Percentiles rank a stretch among this genome's conserved stretches.
phyloP scores from a whole-genome alignment of 2,888 invertebrate species.

The Hyposoter didymator region DNA sequence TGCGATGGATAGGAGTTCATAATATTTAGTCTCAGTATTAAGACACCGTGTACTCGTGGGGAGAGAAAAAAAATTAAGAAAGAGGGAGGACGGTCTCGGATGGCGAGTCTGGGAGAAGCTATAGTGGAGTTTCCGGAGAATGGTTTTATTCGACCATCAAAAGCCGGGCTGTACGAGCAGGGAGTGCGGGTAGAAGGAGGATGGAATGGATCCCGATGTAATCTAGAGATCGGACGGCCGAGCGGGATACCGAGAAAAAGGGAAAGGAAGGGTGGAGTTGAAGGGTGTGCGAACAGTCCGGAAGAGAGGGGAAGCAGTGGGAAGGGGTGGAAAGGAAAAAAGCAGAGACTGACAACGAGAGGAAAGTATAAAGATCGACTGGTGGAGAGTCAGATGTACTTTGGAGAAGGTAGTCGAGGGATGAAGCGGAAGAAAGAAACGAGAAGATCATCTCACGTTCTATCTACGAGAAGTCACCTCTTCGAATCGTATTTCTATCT shows the following conservation, averaged over 20 bases:
- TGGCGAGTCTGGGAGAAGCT: slow-evolving; percentile 42
- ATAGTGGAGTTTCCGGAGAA: slow-evolving; percentile 60
- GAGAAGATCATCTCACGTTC: slow-evolving; percentile 41
- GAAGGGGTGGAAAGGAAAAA: neutral
- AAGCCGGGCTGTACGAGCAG: slow-evolving; percentile 65
- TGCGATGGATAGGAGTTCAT: neutral
- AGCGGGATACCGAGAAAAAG: slow-evolving; percentile 10
- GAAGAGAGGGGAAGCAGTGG: slow-evolving; percentile 8
- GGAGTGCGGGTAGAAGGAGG: slow-evolving; percentile 36
- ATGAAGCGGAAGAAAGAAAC: slow-evolving; percentile 39
- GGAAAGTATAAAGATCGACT: slow-evolving; percentile 57
- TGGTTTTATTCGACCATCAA: slow-evolving; percentile 71
- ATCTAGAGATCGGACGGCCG: slow-evolving; percentile 68
- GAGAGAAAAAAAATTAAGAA: slow-evolving; percentile 10
- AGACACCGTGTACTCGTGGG: slow-evolving; percentile 2
- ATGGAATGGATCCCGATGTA: slow-evolving; percentile 70
- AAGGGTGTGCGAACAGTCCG: slow-evolving; percentile 39
- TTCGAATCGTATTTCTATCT: slow-evolving; percentile 7
- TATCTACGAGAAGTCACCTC: slow-evolving; percentile 59
- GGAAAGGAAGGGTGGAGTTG: slow-evolving; percentile 41
- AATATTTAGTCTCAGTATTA: neutral
- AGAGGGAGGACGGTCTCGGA: slow-evolving; percentile 31
- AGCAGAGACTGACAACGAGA: slow-evolving; percentile 52
- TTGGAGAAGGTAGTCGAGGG: slow-evolving; percentile 21
- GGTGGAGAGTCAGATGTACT: slow-evolving; percentile 56